Conservation (phyloP, 2,113 vertebrate genomes). For the Parus major region DNA sequence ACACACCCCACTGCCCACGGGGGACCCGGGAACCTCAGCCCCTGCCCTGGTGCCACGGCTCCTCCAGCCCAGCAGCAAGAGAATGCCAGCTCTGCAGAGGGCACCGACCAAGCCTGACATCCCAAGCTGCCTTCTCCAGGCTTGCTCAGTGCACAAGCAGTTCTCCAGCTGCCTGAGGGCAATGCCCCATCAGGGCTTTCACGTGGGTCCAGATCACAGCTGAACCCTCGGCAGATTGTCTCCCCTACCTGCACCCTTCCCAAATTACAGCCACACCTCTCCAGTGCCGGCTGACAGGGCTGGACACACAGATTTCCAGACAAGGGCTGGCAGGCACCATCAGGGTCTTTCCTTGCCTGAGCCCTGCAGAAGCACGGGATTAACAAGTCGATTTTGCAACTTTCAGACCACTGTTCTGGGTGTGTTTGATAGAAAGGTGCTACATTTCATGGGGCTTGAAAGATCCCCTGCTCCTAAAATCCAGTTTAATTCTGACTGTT, state of each 20-base stretch:
- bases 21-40: not conserved
- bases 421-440: not conserved
- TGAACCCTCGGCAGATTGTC: not conserved
- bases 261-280: not conserved
- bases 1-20: not conserved
- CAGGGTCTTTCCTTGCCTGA: no score
- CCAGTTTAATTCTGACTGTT: not conserved
- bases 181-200: not conserved
- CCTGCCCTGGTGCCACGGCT: not conserved
- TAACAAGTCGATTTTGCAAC: not conserved
- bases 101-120: not conserved
- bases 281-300: accelerated
- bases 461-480: not conserved
- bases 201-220: not conserved
- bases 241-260: not conserved
- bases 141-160: accelerated
- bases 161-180: not conserved
- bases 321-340: accelerated
- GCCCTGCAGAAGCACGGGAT: accelerated
- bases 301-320: not conserved
- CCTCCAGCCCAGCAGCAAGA: not conserved
- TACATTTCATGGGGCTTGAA: not conserved
- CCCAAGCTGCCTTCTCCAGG: not conserved
- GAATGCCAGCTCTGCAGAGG: not conserved
- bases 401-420: not conserved